phyloP scores from a whole-genome alignment of 2,113 vertebrate genomes.

The Solea senegalensis region DNA sequence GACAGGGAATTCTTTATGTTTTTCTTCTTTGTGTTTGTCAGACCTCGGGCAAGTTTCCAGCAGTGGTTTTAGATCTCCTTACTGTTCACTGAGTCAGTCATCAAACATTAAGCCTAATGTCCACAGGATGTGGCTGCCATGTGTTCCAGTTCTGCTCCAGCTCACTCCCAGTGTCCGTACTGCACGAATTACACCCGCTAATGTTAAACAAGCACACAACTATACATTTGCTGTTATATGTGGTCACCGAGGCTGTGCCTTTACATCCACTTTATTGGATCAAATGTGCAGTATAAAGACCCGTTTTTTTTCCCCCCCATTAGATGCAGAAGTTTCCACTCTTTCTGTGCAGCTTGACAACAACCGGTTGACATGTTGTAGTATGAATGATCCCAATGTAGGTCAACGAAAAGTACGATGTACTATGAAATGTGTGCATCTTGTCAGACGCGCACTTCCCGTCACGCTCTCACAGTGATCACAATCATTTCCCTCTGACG shows the following conservation, averaged over 20 bases:
- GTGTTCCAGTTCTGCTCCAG: background rate
- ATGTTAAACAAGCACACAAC: background rate
- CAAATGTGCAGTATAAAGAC: background rate
- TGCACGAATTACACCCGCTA: background rate
- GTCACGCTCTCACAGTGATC: background rate
- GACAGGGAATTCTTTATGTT: conserved; percentile 43
- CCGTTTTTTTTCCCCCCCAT: background rate
- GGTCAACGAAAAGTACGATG: no score
- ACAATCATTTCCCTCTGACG: background rate
- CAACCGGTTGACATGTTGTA: background rate
- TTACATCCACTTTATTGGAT: background rate
- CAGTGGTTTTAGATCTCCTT: conserved; percentile 49
- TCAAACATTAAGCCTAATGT: background rate
- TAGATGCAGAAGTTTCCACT: background rate
- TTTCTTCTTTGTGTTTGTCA: conserved; percentile 29
- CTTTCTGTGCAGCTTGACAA: background rate
- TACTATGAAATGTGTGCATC: background rate
- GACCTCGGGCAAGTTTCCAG: conserved; percentile 35
- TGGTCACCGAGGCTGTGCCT: background rate
- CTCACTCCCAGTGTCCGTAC: background rate
- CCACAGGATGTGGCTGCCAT: conserved; percentile 27
- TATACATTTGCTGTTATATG: background rate
- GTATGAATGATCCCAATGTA: background rate
- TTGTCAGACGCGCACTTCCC: background rate
- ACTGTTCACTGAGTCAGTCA: background rate